Base-by-base conservation (phyloP, 2,797 vertebrate genomes). In the Podarcis lilfordi region DNA sequence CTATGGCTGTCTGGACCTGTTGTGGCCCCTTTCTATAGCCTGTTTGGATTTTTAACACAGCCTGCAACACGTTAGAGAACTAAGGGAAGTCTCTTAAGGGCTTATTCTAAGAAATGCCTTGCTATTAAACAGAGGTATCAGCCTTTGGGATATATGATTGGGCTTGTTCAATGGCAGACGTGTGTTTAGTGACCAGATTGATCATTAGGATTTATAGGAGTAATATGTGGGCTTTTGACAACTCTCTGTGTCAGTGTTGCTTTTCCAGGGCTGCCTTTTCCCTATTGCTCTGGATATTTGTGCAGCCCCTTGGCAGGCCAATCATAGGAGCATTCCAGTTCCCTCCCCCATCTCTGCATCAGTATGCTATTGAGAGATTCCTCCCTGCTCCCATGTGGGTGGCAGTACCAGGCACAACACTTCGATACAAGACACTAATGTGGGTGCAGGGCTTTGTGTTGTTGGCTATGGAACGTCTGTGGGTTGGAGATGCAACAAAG, bases 331-430 rank as follows among this genome's bases (percentile, higher is more conserved):
- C 77, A 89, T 89, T 89, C 88, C 77, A 68, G 69, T 89, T 78
- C 79, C 88, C 64, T 86, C 79, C 66, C 86, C 1, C 81, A 13
- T 86, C 75, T 61, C 32, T 86, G 88, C 91, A 95, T 95, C 94
- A 96, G 94, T 96, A 94, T 95, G 32, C 93, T 78, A 93, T 95
- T 95, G 95, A 95, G 92, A 89, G 89, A 88, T 13, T 80, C 87
- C 82, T 91, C 91, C 92, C 93, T 89, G 92, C 91, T 88, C 79
- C 5, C 40, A 84, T 87, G 94, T 92, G 94, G 91, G 89, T 95
- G 94, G 95, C 92, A 88, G 93, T 95, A 90, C 95, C 95, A 95
- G 94, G 95, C 94, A 96, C 95, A 96, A 95, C 95, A 93, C 93
- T 95, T 95, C 95, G 85, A 81, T 95, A 92, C 95, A 87, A 32